Evolutionary conservation across 2,888 invertebrate genomes (phyloP).

Genomic region (Yponomeuta cagnagella): DNA sequence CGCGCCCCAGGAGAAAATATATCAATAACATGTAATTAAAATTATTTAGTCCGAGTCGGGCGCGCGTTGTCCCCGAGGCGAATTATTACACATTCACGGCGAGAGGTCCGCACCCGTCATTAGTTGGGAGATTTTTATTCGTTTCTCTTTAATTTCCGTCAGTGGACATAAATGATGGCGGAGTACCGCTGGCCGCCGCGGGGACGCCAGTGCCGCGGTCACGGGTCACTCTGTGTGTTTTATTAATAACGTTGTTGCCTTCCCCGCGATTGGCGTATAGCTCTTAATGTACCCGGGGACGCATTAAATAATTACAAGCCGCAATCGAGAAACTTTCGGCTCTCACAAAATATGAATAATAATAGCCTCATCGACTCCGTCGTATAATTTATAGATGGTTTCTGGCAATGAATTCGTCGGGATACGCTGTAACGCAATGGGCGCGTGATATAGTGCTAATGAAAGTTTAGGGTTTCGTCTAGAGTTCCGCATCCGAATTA

Average conservation of each 20-base stretch:
- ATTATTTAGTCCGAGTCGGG: conserved; percentile 60
- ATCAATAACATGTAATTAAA: conserved; percentile 76
- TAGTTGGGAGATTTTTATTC: conserved; percentile 71
- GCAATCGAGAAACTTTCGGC: conserved; percentile 27
- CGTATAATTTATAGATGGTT: conserved; percentile 17
- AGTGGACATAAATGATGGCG: conserved; percentile 66
- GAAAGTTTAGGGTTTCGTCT: neutral
- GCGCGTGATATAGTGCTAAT: conserved; percentile 8
- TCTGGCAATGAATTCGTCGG: conserved; percentile 13
- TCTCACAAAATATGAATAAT: conserved; percentile 34
- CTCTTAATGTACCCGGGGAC: conserved; percentile 30
- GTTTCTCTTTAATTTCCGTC: conserved; percentile 72
- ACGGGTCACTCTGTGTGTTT: conserved; percentile 39
- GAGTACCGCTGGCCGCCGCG: conserved; percentile 38
- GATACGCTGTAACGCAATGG: neutral
- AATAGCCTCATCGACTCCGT: conserved; percentile 22
- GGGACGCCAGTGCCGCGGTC: conserved; percentile 21
- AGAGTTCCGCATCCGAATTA: no score
- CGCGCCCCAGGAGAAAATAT: conserved; percentile 64
- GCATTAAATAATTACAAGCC: conserved; percentile 32
- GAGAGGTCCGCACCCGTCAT: conserved; percentile 64
- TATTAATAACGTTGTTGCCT: conserved; percentile 41
- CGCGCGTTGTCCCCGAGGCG: conserved; percentile 51
- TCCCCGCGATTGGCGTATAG: conserved; percentile 29
- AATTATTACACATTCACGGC: conserved; percentile 70